These are phyloP conservation scores for Percopsis omiscomaycus DNA, from an alignment of 2,797 vertebrate genomes.

Conservation along the genomic window DNA sequence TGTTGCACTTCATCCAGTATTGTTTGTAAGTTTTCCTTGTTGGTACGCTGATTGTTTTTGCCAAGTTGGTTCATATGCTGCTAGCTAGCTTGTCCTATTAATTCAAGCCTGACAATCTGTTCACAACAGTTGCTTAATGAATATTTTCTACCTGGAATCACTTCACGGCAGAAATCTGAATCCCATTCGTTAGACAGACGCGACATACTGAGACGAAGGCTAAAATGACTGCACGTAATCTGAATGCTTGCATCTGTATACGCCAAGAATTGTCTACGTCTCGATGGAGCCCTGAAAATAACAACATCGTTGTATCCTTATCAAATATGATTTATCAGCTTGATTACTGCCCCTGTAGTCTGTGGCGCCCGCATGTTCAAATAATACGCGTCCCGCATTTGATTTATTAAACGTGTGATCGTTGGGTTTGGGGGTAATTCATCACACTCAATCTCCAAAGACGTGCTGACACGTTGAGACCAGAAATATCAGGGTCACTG, in stretches of 20 bases:
- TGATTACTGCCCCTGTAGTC: constrained; percentile 61
- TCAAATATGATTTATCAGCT: constrained; percentile 78
- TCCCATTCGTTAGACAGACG: constrained; percentile 41
- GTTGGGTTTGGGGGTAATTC: constrained; percentile 71
- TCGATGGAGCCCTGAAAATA: constrained; percentile 58
- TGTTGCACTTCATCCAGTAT: constrained; percentile 49
- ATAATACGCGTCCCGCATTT: constrained; percentile 68
- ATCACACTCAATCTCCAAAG: constrained; percentile 78
- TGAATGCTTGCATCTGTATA: constrained; percentile 45
- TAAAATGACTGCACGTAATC: constrained; percentile 38
- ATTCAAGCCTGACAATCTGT: constrained; percentile 67
- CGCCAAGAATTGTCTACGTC: constrained; percentile 53
- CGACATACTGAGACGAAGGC: constrained; percentile 20
- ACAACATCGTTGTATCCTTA: constrained; percentile 64
- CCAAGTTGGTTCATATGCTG: constrained; percentile 62
- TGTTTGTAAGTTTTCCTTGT: constrained; percentile 49
- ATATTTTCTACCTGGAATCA: constrained; percentile 56
- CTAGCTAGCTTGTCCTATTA: constrained; percentile 54
- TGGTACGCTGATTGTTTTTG: constrained; percentile 43
- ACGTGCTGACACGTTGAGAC: constrained; percentile 63
- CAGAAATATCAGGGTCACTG: constrained; percentile 73
- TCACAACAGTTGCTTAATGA: constrained; percentile 61
- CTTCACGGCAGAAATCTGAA: constrained; percentile 36
- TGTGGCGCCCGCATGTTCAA: constrained; percentile 60
- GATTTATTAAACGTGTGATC: constrained; percentile 78